Percentiles rank a stretch among this genome's conserved stretches.
phyloP scores from a whole-genome alignment of 2,888 invertebrate genomes.

The Habrosyne pyritoides region DNA sequence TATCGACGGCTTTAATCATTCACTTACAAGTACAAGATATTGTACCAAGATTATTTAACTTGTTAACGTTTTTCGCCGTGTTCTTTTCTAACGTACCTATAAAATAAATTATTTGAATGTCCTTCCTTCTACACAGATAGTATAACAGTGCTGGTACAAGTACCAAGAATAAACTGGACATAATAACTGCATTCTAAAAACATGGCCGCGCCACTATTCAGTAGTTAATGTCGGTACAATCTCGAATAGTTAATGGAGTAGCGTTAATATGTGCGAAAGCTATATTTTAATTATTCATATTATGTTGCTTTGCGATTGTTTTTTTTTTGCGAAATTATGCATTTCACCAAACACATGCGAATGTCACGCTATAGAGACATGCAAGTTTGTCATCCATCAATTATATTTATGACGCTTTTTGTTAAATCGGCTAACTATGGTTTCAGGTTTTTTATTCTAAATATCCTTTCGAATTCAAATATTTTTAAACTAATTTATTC shows the following conservation, averaged over 20 bases:
- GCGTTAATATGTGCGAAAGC: slow-evolving; percentile 48
- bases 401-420: background rate
- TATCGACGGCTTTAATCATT: background rate
- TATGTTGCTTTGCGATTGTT: slow-evolving; percentile 60
- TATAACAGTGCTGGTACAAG: background rate
- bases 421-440: no score
- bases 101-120: background rate
- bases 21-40: background rate
- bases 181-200: slow-evolving; percentile 8
- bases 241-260: slow-evolving; percentile 28
- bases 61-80: background rate
- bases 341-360: slow-evolving; percentile 32
- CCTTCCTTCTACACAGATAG: background rate
- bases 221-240: slow-evolving; percentile 21
- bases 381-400: background rate
- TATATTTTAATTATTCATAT: slow-evolving; percentile 41
- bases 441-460: background rate
- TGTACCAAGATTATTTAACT: background rate
- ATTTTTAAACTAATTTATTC: background rate
- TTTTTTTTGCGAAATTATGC: slow-evolving; percentile 35
- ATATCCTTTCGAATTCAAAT: background rate
- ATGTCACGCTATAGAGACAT: slow-evolving; percentile 12
- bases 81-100: background rate
- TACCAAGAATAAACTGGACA: background rate
- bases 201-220: slow-evolving; percentile 4